Evolutionary conservation across 2,888 invertebrate genomes (phyloP), one percentile per base, ranked within the genome.

Genomic region (Galeopsomyia nigrocyanea): DNA sequence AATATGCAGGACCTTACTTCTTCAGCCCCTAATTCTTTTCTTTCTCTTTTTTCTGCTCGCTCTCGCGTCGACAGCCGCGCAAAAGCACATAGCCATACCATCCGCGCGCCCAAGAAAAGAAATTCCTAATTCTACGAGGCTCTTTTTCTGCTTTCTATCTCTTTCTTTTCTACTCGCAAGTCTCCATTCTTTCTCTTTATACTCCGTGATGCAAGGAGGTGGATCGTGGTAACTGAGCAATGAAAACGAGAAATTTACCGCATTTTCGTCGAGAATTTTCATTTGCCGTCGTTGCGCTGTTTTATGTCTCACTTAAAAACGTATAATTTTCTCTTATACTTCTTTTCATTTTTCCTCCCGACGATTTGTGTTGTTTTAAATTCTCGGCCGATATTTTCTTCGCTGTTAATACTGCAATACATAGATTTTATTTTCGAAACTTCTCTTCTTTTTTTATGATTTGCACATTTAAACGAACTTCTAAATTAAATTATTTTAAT

Each of bases 1-100:
- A 80, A 79, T 80, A 78, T 68, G 75, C 76, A 70, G 72, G 74
- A 76, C 78, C 73, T 74, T 39, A 39, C 39, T 39, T 39, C 39
- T 10, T 13, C 68, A 65, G 17, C 51, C 51, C 66, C 65, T 53
- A 57, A 61, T 65, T 75, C 74, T 60, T 74, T 66, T 64, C 65
- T 53, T 57, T 56, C 73, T 74, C 60, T 65, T 69, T 73, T 51
- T 10, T n/a, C 17, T n/a, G 19, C 17, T 51, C 51, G 19, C 17
- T 51, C 1, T 2, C 26, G 26, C 26, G 39, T 39, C 39, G 39
- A 39, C 39, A 39, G 39, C 39, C 1, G 10, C 39, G 39, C 13
- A 26, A 26, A 26, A 7, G 39, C 39, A 39, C 7, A 39, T 39
- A 39, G 39, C 13, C 10, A 13, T 39, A 39, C 39, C 39, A 39